Evolutionary conservation across 1,140 invertebrate species (phyloP).

Genomic region (Diorhabda elongata): DNA sequence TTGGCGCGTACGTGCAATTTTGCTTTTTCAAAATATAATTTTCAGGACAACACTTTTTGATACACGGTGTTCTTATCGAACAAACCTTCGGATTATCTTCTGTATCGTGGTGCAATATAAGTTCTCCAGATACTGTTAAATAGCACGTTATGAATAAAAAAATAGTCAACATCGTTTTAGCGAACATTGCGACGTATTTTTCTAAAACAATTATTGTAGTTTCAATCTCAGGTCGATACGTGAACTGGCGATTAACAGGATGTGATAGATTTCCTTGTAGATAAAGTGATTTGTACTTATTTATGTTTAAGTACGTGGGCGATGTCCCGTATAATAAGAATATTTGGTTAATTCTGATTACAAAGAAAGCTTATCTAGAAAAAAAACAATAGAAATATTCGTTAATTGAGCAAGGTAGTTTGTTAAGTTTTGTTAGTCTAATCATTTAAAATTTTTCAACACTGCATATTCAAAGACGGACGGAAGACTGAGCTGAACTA

Average conservation of each 20-base stretch:
- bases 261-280: not conserved
- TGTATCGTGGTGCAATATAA: constrained; percentile 4
- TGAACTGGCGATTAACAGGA: not conserved
- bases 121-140: not conserved
- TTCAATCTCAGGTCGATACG: too few relatives aligned
- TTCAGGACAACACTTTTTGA: constrained; percentile 17
- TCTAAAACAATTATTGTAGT: too few relatives aligned
- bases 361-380: too few relatives aligned
- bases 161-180: not conserved
- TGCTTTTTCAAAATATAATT: constrained; percentile 8
- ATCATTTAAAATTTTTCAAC: too few relatives aligned
- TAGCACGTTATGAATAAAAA: not conserved
- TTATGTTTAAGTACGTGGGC: not conserved
- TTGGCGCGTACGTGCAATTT: not conserved
- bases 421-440: too few relatives aligned
- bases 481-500: too few relatives aligned
- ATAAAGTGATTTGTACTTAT: not conserved
- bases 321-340: too few relatives aligned
- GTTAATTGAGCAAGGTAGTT: too few relatives aligned
- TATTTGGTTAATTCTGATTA: too few relatives aligned
- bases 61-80: not conserved
- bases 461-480: too few relatives aligned
- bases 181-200: not conserved
- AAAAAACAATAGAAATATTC: too few relatives aligned
- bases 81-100: constrained; percentile 4